Conservation (phyloP, 2,113 vertebrate genomes). For the Asarcornis scutulata region DNA sequence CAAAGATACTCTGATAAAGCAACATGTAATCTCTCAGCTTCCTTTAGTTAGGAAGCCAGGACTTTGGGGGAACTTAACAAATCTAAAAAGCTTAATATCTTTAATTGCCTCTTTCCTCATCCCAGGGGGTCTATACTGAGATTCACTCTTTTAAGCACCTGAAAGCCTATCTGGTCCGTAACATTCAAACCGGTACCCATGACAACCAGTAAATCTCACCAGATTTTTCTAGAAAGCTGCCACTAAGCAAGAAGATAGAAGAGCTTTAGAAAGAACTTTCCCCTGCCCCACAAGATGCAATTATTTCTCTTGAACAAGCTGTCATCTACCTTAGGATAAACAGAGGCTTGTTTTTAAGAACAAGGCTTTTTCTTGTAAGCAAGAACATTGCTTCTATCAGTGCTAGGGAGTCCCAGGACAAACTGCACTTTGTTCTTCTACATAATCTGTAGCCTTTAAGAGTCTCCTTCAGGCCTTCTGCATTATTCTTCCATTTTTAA, state of each 20-base stretch:
- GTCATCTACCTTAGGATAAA: neutral
- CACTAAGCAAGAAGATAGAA: neutral
- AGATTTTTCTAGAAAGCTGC: neutral
- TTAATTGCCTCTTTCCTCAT: neutral
- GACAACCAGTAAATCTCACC: neutral
- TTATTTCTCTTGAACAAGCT: neutral
- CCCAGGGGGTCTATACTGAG: neutral
- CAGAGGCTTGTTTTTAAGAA: constrained; percentile 12
- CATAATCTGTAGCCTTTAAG: neutral
- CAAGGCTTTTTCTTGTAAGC: constrained; percentile 7
- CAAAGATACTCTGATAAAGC: neutral
- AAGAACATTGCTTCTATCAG: neutral
- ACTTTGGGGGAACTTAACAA: neutral
- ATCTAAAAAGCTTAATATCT: neutral
- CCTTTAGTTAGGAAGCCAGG: neutral
- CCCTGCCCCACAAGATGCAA: neutral
- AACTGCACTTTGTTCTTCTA: constrained; percentile 1
- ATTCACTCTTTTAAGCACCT: neutral
- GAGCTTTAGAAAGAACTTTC: neutral
- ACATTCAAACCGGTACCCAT: neutral
- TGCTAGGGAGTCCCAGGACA: constrained; percentile 34
- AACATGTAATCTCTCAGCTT: neutral
- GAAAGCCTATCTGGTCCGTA: neutral
- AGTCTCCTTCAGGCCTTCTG: neutral
- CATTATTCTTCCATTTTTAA: neutral